These are phyloP conservation scores for Ormyrus thymus DNA, from an alignment of 2,888 invertebrate species.

Conservation along the genomic window DNA sequence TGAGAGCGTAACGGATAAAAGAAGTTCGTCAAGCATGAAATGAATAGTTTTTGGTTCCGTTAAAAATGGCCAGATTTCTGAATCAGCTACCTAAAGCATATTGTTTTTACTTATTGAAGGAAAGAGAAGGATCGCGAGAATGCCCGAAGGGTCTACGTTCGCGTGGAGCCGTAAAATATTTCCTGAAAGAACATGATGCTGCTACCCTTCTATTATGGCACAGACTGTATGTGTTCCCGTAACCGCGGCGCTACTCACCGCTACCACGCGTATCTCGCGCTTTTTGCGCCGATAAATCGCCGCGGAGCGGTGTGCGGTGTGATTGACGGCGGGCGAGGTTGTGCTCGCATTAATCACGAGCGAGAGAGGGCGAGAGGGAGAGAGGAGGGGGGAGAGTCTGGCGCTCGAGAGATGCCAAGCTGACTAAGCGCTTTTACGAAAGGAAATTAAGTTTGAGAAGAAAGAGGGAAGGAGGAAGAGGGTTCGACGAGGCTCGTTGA, in stretches of 20 bases:
- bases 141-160: too few relatives aligned
- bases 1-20: not conserved
- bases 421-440: constrained; percentile 34
- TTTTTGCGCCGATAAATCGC: not conserved
- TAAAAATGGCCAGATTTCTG: too few relatives aligned
- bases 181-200: too few relatives aligned
- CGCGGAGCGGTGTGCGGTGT: not conserved
- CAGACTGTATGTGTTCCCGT: not conserved
- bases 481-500: constrained; percentile 41
- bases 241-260: not conserved
- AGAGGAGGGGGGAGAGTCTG: constrained; percentile 11
- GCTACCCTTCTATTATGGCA: too few relatives aligned
- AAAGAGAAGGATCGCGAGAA: too few relatives aligned
- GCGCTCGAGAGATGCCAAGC: not conserved
- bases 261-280: not conserved
- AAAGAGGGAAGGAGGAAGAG: constrained; percentile 5
- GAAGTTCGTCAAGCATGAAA: too few relatives aligned
- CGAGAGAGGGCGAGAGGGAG: not conserved
- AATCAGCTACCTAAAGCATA: too few relatives aligned
- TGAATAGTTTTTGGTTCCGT: too few relatives aligned
- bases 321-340: constrained; percentile 32
- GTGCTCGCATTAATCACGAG: constrained; percentile 40
- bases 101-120: too few relatives aligned
- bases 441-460: constrained; percentile 33
- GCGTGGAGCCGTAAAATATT: too few relatives aligned